Conservation (phyloP, 2,113 vertebrate genomes). For the Falco punctatus region DNA sequence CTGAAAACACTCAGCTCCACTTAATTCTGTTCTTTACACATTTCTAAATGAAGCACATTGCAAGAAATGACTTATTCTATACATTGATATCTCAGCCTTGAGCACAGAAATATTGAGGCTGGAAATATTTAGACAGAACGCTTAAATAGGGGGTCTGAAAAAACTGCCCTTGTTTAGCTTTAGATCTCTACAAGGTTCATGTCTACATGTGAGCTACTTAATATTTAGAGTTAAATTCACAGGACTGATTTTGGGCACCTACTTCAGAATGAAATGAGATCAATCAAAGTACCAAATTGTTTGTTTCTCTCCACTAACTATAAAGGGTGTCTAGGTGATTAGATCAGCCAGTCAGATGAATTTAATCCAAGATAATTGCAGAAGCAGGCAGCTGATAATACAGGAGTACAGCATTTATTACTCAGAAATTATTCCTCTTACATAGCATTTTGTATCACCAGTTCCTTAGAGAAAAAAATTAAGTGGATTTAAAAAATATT, state of each 20-base stretch:
- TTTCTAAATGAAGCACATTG: background rate
- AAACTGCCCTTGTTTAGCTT: background rate
- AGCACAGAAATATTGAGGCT: background rate
- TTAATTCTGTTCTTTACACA: background rate
- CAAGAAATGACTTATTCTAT: background rate
- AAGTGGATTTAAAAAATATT: background rate
- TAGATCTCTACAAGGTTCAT: background rate
- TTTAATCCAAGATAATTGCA: constrained; percentile 1
- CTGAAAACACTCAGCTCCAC: background rate
- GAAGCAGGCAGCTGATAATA: background rate
- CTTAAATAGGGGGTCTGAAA: background rate
- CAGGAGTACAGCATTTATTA: background rate
- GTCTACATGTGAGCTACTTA: background rate
- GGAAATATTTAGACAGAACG: background rate
- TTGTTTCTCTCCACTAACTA: constrained; percentile 14
- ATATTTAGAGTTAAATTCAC: background rate
- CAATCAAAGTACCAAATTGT: background rate
- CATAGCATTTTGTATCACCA: background rate
- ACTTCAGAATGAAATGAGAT: background rate
- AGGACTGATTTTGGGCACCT: background rate
- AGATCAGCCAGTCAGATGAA: constrained; percentile 2
- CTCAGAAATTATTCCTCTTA: background rate
- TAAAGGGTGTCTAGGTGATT: background rate
- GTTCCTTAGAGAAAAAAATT: background rate
- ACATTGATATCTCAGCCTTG: background rate